Conservation (phyloP, 1,140 invertebrate species). For the Leptinotarsa defecta region DNA sequence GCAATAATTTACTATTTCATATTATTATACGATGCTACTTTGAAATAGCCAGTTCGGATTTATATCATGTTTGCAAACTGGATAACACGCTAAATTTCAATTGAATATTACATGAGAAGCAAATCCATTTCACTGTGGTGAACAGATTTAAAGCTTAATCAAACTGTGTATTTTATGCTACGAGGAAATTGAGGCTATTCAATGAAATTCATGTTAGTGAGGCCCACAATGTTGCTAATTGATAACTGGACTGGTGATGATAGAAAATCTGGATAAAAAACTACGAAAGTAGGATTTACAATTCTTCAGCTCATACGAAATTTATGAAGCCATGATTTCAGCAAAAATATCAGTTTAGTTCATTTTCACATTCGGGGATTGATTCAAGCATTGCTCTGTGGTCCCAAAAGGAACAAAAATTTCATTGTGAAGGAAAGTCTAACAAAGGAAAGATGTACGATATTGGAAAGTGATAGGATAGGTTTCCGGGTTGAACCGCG, state of each 20-base stretch:
- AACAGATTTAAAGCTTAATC: conserved; percentile 20
- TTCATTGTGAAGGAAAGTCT: too few species aligned
- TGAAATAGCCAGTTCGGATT: neutral
- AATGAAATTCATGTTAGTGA: neutral
- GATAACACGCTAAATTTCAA: neutral
- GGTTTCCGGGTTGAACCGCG: too few species aligned
- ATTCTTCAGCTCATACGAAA: too few species aligned
- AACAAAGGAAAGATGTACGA: too few species aligned
- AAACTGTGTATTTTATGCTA: neutral
- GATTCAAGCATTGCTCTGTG: too few species aligned
- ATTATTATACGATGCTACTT: neutral
- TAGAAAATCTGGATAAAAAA: too few species aligned
- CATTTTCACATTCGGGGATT: too few species aligned
- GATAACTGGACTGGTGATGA: neutral
- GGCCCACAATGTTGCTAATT: neutral
- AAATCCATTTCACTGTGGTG: conserved; percentile 2
- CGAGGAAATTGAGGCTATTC: neutral
- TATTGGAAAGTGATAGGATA: too few species aligned
- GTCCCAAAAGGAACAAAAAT: too few species aligned
- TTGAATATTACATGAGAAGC: conserved; percentile 1
- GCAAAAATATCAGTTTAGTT: too few species aligned
- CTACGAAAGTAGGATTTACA: too few species aligned
- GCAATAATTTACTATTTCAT: neutral
- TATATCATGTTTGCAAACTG: neutral
- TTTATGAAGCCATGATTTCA: too few species aligned